Conservation (phyloP, 2,113 vertebrate species). For the Phaethon lepturus region DNA sequence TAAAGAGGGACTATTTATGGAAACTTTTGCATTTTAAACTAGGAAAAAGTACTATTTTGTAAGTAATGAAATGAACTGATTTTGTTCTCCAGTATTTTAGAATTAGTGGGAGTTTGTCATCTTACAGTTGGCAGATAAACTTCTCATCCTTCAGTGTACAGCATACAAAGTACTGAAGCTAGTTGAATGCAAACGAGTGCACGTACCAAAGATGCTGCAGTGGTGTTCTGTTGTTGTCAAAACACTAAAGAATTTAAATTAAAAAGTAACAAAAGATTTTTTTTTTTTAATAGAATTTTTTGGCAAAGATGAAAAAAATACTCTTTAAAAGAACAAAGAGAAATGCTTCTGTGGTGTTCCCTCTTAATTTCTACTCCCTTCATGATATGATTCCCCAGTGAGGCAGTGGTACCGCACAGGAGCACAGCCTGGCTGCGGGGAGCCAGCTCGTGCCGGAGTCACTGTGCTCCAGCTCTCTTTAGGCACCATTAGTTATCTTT, state of each 20-base stretch:
- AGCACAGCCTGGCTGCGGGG: background rate
- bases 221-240: background rate
- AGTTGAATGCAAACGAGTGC: background rate
- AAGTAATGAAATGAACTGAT: background rate
- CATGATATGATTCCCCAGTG: accelerated
- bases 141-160: background rate
- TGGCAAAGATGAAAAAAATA: background rate
- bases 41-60: background rate
- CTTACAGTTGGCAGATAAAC: background rate
- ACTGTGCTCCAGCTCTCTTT: background rate
- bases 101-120: background rate
- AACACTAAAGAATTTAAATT: background rate
- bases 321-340: background rate
- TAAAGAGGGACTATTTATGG: background rate
- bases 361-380: background rate
- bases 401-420: background rate
- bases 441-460: background rate
- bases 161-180: background rate
- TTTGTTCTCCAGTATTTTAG: background rate
- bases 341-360: background rate
- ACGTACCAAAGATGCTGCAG: background rate
- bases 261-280: background rate
- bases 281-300: background rate
- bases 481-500: background rate
- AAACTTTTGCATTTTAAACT: background rate